Evolutionary conservation across 1,140 invertebrate genomes (phyloP).

Genomic region (Ceratosolen fusciceps): DNA sequence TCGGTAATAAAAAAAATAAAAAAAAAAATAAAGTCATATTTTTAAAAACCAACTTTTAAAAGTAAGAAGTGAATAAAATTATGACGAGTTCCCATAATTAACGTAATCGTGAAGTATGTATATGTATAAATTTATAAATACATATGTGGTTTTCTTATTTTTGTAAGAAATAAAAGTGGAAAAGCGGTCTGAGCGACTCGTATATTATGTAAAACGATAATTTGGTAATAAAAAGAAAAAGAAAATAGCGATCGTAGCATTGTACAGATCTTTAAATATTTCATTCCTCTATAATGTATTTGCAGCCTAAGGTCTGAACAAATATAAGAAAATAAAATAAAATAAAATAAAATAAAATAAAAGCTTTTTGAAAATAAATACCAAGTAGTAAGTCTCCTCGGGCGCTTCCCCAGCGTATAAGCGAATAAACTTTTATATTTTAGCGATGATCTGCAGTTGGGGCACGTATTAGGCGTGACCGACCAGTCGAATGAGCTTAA

Average conservation of each 20-base stretch:
- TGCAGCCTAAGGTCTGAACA: background rate
- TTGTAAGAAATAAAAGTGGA: no score
- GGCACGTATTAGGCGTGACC: background rate
- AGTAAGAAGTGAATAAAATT: background rate
- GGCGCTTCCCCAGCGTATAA: background rate
- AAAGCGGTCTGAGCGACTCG: background rate
- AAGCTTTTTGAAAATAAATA: slow-evolving; percentile 11
- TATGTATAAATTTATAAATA: background rate
- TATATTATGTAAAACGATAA: background rate
- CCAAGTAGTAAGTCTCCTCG: no score
- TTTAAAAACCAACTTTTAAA: slow-evolving; percentile 10
- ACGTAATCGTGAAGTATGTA: no score
- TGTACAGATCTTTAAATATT: background rate
- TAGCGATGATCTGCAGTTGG: background rate
- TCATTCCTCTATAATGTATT: background rate
- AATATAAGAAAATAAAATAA: slow-evolving; percentile 20
- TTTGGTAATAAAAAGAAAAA: background rate
- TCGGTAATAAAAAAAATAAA: background rate
- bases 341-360: slow-evolving; percentile 15
- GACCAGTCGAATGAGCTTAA: background rate
- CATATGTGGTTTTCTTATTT: no score
- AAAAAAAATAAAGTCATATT: slow-evolving; percentile 6
- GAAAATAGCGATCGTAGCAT: background rate
- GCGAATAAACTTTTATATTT: background rate
- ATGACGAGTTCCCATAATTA: slow-evolving; percentile 22